Base-by-base conservation (phyloP, 2,888 invertebrate species). In the Volucella bombylans region DNA sequence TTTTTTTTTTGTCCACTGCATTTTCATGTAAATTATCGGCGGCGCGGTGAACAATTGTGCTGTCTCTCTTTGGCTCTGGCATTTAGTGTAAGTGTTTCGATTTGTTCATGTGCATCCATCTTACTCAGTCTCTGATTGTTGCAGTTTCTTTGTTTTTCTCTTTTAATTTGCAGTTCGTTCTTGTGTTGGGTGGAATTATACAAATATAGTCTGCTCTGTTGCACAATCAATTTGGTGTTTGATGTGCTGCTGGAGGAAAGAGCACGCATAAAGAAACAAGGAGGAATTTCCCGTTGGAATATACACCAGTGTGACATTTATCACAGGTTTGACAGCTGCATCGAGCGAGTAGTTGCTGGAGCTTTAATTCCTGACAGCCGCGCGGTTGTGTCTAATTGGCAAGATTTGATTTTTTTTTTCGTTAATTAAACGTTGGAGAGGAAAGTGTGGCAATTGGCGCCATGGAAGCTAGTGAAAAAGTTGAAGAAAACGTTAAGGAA, bases 171-270 rank as follows among this genome's bases (percentile, higher is more conserved):
- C 85, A 85, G 85, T 71, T 45, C 68, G 55, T 78, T 59, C 64
- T 62, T 72, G 18, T 45, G 73, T 45, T 80, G 52, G 65, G 67
- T 76, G 67, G 71, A 57, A 71, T 67, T 67, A 72, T 85, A 76
- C 52, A 52, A 72, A 64, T 85, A 85, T 85, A 85, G 76, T 57
- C 15, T 76, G 2, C 81, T 77, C 76, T 81, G 61, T 85, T 85
- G 76, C 76, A 81, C 85, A 85, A 77, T 85, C 72, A 77, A 81
- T 81, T 39, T 59, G 50, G 14, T 23, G 23, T 23, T 23, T 50
- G 57, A 52, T 38, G 64, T 65, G 50, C 74, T 50, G 68, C 72
- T 85, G 81, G 80, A 85, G 72, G 49, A 41, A 38, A 43, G 39
- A 15, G 6, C 11, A 41, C 1, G 15, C 11, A 14, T 15, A 41